Evolutionary conservation across 2,888 invertebrate genomes (phyloP), one percentile per base, ranked within the genome.

Genomic region (Arrhopalites spinosus): DNA sequence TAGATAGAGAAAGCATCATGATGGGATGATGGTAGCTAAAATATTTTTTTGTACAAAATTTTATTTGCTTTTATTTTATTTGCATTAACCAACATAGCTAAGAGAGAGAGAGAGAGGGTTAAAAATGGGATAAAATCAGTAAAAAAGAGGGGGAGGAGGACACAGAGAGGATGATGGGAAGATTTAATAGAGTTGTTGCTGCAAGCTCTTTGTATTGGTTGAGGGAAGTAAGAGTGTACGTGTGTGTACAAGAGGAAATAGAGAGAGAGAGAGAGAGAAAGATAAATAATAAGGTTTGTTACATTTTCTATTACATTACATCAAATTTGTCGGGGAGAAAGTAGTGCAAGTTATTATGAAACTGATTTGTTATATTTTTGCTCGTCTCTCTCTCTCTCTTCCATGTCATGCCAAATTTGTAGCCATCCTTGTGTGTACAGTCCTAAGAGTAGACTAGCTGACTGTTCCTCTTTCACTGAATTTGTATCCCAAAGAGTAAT

Each of bases 361-460:
- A 25, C 59, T 59, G 59, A 59, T 59, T 59, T 59, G 59, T 59
- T 59, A 36, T 36, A 36, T 63, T 27, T 63, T 63, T 53, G n/a
- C 15, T 53, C 53, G 3, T 20, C 59, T 59, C 25, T 59, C 59
- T 13, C 59, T 59, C 20, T 2, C 59, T 13, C 59, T 8, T 17
- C 53, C 53, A 53, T 20, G 17, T 53, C n/a, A 53, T 53, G 53
- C 15, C n/a, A n/a, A n/a, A n/a, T n/a, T n/a, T n/a, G n/a, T 17
- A 20, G 53, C 17, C 53, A 5, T 5, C 7, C n/a, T 8, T 53
- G 53, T 17, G 5, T 53, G n/a, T 53, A 53, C 53, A 53, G 23
- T 53, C n/a, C n/a, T n/a, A n/a, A n/a, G 53, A 8, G 23, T 53
- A 20, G 7, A 20, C 23, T 63, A 29, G 63, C 27, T 63, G 25